Evolutionary conservation across 1,140 invertebrate genomes (phyloP).

Genomic region (Stegodyphus dumicola): DNA sequence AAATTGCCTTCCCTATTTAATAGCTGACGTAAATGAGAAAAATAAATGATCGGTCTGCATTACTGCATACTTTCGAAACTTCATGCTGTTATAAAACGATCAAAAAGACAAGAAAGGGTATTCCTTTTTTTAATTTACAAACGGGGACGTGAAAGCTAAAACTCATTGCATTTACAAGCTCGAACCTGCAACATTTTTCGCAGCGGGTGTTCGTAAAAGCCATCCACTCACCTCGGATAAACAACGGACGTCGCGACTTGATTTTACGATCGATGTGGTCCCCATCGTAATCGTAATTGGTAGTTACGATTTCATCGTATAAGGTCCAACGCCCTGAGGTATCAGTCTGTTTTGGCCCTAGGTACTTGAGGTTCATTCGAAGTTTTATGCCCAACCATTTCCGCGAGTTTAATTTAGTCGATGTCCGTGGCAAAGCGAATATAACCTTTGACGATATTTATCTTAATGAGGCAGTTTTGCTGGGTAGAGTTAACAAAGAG

Average conservation of each 20-base stretch:
- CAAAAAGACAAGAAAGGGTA: neutral
- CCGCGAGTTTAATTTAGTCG: conserved; percentile 35
- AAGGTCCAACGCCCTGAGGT: conserved; percentile 1
- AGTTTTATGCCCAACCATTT: conserved; percentile 32
- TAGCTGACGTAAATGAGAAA: neutral
- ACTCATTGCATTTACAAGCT: neutral
- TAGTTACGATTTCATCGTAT: conserved; percentile 45
- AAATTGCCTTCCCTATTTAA: neutral
- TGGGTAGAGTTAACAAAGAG: no score
- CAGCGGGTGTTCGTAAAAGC: neutral
- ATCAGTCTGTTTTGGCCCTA: neutral
- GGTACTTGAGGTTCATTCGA: neutral
- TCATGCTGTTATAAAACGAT: neutral
- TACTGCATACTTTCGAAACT: neutral
- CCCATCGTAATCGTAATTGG: conserved; percentile 50
- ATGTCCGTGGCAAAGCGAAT: conserved; percentile 1
- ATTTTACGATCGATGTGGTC: conserved; percentile 44
- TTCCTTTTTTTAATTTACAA: neutral
- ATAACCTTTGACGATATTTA: conserved; percentile 33
- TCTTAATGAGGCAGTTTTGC: neutral
- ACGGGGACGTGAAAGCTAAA: neutral
- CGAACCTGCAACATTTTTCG: neutral
- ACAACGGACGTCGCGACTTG: neutral
- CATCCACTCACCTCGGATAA: neutral
- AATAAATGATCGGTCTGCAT: neutral